phyloP scores from a whole-genome alignment of 2,113 vertebrate species.

The Ancistrus triradiatus region DNA sequence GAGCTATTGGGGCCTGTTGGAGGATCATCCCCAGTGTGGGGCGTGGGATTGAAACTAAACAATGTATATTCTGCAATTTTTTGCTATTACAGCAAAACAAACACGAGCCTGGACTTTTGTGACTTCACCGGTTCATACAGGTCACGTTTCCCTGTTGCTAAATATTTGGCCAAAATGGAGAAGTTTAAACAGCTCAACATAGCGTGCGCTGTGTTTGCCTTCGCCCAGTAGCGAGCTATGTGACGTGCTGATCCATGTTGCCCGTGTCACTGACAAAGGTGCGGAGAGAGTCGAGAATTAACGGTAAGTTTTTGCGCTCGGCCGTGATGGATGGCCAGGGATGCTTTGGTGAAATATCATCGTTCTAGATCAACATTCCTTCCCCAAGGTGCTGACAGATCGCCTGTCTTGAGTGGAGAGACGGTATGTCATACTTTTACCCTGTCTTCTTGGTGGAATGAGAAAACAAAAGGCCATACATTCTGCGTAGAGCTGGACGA shows the following conservation, averaged over 20 bases:
- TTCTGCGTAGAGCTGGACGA: background rate
- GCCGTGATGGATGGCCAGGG: background rate
- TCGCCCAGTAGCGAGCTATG: background rate
- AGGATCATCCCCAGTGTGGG: too few relatives aligned
- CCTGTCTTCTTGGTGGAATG: background rate
- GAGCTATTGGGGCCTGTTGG: too few relatives aligned
- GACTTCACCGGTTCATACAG: background rate
- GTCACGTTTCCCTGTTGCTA: background rate
- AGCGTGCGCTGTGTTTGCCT: background rate
- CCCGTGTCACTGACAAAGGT: background rate
- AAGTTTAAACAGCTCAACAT: background rate
- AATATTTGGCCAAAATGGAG: too few relatives aligned
- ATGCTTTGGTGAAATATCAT: background rate
- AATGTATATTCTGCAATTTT: too few relatives aligned
- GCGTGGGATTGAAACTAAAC: too few relatives aligned
- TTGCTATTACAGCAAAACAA: too few relatives aligned
- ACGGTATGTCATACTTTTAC: background rate
- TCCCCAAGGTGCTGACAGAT: background rate
- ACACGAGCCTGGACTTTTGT: background rate
- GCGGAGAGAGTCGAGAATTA: background rate
- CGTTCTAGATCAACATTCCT: background rate
- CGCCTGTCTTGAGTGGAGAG: background rate
- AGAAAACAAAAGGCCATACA: background rate
- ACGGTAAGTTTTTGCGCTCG: background rate
- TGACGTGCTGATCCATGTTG: slow-evolving; percentile 3